Base-by-base conservation (phyloP, 2,113 vertebrate genomes). In the Clinocottus analis region DNA sequence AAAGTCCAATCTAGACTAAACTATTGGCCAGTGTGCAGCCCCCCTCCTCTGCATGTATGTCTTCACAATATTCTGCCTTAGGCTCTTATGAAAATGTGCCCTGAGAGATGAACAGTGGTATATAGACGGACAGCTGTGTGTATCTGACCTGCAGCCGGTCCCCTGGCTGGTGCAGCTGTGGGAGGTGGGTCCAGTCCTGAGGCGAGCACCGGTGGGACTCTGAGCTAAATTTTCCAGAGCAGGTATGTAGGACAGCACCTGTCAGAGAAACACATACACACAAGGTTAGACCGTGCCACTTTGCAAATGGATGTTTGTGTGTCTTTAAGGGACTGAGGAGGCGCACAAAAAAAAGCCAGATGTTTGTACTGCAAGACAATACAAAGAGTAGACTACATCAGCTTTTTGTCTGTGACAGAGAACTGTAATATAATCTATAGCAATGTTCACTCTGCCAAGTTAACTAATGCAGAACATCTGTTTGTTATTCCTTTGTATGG, bases 191-290 rank as follows among this genome's bases (percentile, higher is more conserved):
- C 92, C 87, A 43, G 85, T 94, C 87, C 67, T 91, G 91, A 85
- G 90, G 86, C 49, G 75, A 77, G 72, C 79, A 74, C 70, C 58
- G 4, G 87, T 72, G 49, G 85, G 80, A 80, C 89, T 47, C 78
- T 90, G 83, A 79, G 90, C 93, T 69, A 95, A 76, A 90, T 90
- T 92, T 86, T 82, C 95, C 92, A 99, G 90, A 84, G 94, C 94
- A 74, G 92, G 94, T 63, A 94, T 94, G 93, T 98, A 99, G 86
- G 94, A 95, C 85, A 88, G 93, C 80, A 99, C 90, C 98, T 99
- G 94, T 95, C 93, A 94, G 72, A 82, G 6, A 29, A 25, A 76
- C 66, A 70, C 76, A 82, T 21, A 74, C 59, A 88, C 37, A 89
- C 11, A 79, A 69, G 55, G 76, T 79, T 67, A 79, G 67, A 72